phyloP scores from a whole-genome alignment of 35 echinoderm and acorn worm species.

The Diadema setosum region DNA sequence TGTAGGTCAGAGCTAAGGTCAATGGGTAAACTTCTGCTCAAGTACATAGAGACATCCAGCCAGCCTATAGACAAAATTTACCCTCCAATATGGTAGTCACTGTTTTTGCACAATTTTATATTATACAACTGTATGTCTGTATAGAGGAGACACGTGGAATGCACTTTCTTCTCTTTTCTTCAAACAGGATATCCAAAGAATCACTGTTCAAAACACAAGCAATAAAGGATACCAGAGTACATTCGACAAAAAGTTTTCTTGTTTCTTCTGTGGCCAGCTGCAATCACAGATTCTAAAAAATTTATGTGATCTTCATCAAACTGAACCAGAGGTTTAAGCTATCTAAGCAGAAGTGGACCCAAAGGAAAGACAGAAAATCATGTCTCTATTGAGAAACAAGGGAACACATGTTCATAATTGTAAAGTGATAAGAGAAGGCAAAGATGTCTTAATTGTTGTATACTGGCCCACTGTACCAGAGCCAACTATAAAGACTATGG shows the following conservation, averaged over 20 bases:
- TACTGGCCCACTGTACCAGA: constrained; percentile 15
- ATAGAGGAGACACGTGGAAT: not conserved
- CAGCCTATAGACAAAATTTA: too few relatives aligned
- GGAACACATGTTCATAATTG: constrained; percentile 39
- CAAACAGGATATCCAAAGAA: not conserved
- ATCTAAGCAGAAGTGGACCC: constrained; percentile 6
- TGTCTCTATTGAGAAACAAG: constrained; percentile 48
- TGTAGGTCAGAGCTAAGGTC: too few relatives aligned
- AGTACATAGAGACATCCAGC: too few relatives aligned
- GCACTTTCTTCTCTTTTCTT: not conserved
- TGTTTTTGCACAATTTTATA: too few relatives aligned
- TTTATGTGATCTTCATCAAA: constrained; percentile 10
- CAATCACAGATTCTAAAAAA: constrained; percentile 32
- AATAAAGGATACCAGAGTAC: constrained; percentile 2
- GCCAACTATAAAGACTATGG: constrained; percentile 7
- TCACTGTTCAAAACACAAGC: constrained; percentile 31
- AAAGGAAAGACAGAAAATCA: constrained; percentile 11
- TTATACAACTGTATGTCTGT: too few relatives aligned
- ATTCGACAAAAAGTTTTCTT: constrained; percentile 49
- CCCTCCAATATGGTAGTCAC: too few relatives aligned
- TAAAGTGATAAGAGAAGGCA: constrained; percentile 16
- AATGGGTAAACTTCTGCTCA: too few relatives aligned
- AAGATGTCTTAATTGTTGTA: constrained; percentile 1
- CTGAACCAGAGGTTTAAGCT: constrained; percentile 9
- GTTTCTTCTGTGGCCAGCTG: constrained; percentile 14